Percentiles rank a stretch among this genome's conserved stretches.
These are phyloP conservation scores for Mimas tiliae DNA, from an alignment of 2,888 invertebrate genomes.

Conservation along the genomic window DNA sequence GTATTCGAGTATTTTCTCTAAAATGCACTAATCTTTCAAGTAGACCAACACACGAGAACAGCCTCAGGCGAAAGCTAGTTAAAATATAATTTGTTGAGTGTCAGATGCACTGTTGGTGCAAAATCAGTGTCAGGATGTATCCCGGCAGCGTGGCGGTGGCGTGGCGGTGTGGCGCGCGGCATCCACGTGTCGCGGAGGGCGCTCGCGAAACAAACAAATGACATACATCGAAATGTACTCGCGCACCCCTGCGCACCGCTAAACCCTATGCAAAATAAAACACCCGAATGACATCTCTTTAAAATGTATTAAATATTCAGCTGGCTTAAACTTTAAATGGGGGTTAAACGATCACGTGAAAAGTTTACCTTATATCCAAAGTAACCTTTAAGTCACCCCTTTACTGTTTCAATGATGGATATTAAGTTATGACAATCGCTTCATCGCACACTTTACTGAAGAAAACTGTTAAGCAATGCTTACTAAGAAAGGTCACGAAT, in stretches of 20 bases:
- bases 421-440: conserved; percentile 8
- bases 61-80: conserved; percentile 16
- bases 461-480: neutral
- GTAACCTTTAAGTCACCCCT: conserved; percentile 36
- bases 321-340: conserved; percentile 76
- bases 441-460: neutral
- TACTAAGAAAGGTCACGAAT: neutral
- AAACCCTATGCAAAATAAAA: conserved; percentile 85
- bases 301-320: conserved; percentile 84
- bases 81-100: conserved; percentile 21
- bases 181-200: conserved; percentile 42
- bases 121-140: conserved; percentile 35
- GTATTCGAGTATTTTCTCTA: neutral
- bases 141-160: conserved; percentile 29
- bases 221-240: conserved; percentile 83
- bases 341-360: conserved; percentile 80
- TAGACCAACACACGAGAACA: neutral
- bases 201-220: conserved; percentile 75
- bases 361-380: conserved; percentile 62
- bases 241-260: conserved; percentile 69
- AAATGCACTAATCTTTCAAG: neutral
- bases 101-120: conserved; percentile 36
- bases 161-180: conserved; percentile 9
- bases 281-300: conserved; percentile 83
- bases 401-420: conserved; percentile 29